Percentiles rank a stretch among this genome's conserved stretches.
Evolutionary conservation across 2,888 invertebrate species (phyloP).

Genomic region (Sthenelais limicola): DNA sequence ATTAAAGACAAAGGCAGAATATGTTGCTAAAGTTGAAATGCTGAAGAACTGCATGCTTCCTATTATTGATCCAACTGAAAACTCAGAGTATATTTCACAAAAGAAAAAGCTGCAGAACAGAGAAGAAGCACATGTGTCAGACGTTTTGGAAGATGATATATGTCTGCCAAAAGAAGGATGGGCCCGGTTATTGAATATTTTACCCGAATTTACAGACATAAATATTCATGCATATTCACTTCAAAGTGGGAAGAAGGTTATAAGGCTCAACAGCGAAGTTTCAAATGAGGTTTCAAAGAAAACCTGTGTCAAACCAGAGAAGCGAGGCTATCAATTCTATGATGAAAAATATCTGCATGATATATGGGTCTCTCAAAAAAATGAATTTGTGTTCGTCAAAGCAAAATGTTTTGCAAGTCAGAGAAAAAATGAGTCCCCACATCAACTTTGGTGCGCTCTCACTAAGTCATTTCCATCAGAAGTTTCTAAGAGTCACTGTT

Average conservation of each 20-base stretch:
- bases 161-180: not conserved
- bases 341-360: not conserved
- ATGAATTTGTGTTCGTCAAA: not conserved
- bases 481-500: not conserved
- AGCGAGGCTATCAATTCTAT: not conserved
- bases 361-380: not conserved
- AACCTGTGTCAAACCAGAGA: not conserved
- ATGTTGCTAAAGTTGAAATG: not conserved
- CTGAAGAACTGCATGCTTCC: not conserved
- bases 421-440: not conserved
- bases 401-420: not conserved
- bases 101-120: not conserved
- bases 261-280: not conserved
- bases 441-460: not conserved
- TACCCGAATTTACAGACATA: not conserved
- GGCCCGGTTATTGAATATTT: not conserved
- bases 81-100: not conserved
- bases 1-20: too few relatives aligned
- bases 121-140: not conserved
- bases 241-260: not conserved
- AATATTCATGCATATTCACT: too few relatives aligned
- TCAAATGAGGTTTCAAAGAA: not conserved
- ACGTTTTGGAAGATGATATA: not conserved
- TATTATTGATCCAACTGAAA: not conserved
- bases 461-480: not conserved